Evolutionary conservation across 2,888 invertebrate species (phyloP), one percentile per base, ranked within the genome.

Genomic region (Nephrotoma flavescens): DNA sequence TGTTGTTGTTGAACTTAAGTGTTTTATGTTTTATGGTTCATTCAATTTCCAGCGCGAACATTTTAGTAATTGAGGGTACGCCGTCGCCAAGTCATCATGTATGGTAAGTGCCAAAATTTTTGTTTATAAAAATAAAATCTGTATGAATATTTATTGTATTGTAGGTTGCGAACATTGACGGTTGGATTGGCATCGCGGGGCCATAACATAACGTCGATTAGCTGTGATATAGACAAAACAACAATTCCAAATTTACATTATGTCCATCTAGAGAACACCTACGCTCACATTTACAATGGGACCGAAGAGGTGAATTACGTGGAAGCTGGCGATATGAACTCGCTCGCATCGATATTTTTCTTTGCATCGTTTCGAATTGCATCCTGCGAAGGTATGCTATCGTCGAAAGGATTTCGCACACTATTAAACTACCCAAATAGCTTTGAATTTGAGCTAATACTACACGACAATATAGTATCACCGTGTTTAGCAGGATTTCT

Each of bases 391-490:
- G 88, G 88, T 1, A 87, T 87, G 2, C 6, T 88, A 0, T 83
- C 88, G 41, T 88, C 90, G 0, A 88, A 89, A 11, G 90, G 90
- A 0, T 88, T 90, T 41, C 86, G 89, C 44, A 87, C 86, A n/a
- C 87, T 90, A 4, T 86, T 89, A 85, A 88, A 89, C 42, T 89
- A 90, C 87, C 89, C 90, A 0, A 86, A 89, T 45, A 88, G 89
- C 87, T 90, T 89, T 87, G 89, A 89, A 86, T 90, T 90, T 87
- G 91, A 90, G 87, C 83, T 89, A 6, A 89, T 91, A 15, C 86
- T 91, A 3, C 88, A 90, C 86, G 91, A 91, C 87, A 90, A 89
- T 83, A 89, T 89, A 0, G 44, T 89, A 41, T 90, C 90, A 1
- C 89, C 90, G 4, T 89, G 89, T 88, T 87, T 91, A 12, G 31